These are phyloP conservation scores for Dryobates pubescens DNA, from an alignment of 2,797 vertebrate genomes.

Conservation along the genomic window DNA sequence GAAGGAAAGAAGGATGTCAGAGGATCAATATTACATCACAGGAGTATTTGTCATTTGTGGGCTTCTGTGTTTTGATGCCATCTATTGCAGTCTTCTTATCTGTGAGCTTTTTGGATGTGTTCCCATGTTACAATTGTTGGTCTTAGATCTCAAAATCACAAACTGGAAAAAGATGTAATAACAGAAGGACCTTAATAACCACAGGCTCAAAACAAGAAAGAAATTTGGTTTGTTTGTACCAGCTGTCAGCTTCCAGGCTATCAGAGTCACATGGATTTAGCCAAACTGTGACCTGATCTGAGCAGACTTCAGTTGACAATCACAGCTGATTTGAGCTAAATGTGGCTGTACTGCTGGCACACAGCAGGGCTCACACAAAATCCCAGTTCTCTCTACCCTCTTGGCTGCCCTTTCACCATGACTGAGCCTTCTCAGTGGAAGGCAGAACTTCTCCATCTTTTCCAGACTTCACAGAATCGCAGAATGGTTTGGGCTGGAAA, in stretches of 20 bases:
- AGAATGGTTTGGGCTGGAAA: too few species aligned
- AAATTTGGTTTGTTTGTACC: neutral
- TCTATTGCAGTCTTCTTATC: neutral
- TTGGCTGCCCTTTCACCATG: neutral
- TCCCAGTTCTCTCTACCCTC: neutral
- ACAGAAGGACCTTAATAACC: neutral
- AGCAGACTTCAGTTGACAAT: neutral
- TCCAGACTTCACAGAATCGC: neutral
- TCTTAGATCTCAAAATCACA: neutral
- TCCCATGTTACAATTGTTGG: neutral
- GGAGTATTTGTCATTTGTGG: neutral
- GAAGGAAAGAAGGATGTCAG: neutral
- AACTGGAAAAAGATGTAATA: neutral
- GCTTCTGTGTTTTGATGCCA: neutral
- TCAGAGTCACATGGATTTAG: neutral
- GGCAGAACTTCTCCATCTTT: neutral
- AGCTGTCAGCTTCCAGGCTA: neutral
- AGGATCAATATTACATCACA: neutral
- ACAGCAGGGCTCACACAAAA: neutral
- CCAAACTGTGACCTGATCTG: neutral
- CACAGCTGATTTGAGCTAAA: neutral
- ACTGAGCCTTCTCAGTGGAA: neutral
- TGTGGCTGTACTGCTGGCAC: neutral
- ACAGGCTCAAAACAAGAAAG: neutral
- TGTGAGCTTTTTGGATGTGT: neutral